Conservation (phyloP, 2,888 invertebrate genomes). For the Agriopis aurantiaria region DNA sequence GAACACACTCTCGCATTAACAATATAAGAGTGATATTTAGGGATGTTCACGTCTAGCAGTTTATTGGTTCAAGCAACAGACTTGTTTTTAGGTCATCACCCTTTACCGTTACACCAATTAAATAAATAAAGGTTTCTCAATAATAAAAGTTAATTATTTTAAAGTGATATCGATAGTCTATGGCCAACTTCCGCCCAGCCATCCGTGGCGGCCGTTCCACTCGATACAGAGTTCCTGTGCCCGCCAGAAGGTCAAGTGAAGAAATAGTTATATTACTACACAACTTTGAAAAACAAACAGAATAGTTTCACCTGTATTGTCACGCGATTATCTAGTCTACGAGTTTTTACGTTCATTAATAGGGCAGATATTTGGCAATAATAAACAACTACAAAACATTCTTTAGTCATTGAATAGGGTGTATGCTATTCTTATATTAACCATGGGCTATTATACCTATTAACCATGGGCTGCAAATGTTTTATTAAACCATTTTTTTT, state of each 20-base stretch:
- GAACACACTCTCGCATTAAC: too few species aligned
- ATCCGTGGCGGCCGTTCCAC: constrained; percentile 60
- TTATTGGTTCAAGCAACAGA: constrained; percentile 1
- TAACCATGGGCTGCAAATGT: too few species aligned
- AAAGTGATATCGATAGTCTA: constrained; percentile 48
- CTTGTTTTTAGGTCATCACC: constrained; percentile 27
- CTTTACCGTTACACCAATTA: constrained; percentile 46
- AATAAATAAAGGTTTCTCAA: constrained; percentile 42
- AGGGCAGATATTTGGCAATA: constrained; percentile 1
- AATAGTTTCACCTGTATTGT: constrained; percentile 50
- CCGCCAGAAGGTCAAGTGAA: constrained; percentile 65
- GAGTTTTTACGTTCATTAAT: constrained; percentile 4
- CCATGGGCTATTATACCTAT: too few species aligned
- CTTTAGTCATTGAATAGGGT: not conserved
- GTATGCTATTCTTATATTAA: too few species aligned
- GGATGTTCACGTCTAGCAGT: not conserved
- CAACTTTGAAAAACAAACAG: constrained; percentile 49
- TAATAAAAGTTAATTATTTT: constrained; percentile 47
- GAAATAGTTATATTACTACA: constrained; percentile 61
- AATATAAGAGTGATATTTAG: not conserved
- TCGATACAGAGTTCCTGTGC: constrained; percentile 63
- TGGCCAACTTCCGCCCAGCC: constrained; percentile 49
- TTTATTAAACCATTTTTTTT: too few species aligned
- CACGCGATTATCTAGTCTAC: constrained; percentile 19
- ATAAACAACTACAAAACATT: not conserved